Conservation (phyloP, 2,797 vertebrate genomes). For the Artibeus jamaicensis region DNA sequence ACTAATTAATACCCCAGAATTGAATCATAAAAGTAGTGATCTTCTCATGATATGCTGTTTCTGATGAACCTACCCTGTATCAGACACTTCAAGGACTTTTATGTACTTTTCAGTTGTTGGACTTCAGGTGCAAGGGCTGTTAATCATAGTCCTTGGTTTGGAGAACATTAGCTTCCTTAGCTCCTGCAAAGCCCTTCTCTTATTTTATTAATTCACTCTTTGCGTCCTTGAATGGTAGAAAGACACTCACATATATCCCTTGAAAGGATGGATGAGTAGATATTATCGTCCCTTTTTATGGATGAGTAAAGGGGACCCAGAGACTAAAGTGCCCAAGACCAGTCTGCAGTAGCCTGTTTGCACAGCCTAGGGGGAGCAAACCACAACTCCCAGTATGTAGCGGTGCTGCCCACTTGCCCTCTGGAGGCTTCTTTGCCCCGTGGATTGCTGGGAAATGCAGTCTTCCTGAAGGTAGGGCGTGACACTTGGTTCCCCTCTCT, state of each 20-base stretch:
- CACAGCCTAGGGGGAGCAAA: accelerated
- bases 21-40: neutral
- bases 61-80: neutral
- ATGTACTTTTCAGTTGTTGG: neutral
- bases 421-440: neutral
- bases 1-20: neutral
- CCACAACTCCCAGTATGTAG: neutral
- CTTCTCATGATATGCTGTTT: neutral
- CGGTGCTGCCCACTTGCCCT: neutral
- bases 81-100: neutral
- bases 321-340: neutral
- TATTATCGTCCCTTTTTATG: neutral
- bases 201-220: neutral
- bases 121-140: neutral
- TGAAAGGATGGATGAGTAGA: neutral
- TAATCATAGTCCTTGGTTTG: neutral
- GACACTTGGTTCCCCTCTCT: neutral
- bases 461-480: neutral
- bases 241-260: neutral
- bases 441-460: neutral
- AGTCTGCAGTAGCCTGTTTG: neutral
- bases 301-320: neutral
- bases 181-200: neutral
- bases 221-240: neutral
- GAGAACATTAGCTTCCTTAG: neutral